Base-by-base conservation (phyloP, 2,888 invertebrate genomes). In the Laothoe populi region DNA sequence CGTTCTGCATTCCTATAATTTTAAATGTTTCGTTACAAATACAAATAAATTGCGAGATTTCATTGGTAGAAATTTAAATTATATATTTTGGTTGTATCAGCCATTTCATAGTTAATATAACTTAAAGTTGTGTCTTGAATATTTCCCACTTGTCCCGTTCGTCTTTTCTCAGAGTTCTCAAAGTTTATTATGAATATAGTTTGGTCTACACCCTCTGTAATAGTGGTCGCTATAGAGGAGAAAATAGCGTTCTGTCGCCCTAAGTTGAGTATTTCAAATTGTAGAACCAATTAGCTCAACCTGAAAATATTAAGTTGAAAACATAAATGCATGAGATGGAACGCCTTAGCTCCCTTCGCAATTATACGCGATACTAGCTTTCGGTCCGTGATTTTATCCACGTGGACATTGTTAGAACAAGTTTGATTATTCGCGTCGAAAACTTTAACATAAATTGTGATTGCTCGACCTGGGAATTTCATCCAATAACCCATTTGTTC, bases 111-210 rank as follows among this genome's bases (percentile, higher is more conserved):
- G 24, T 38, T 60, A 26, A 40, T 60, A 66, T 64, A 62, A 63
- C 68, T 73, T 64, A 66, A 68, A 64, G 66, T 65, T 73, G 62
- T 69, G 62, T 26, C 62, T 59, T 59, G 59, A 61, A 66, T 72
- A 75, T 75, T 77, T 70, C 71, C 70, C 71, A 64, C 62, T 68
- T 66, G 70, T 62, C 64, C 57, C 61, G 70, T 72, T 67, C 70
- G 69, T 74, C 75, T 71, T 73, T 77, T 72, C 66, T 57, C 67
- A 64, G 62, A 71, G 40, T 69, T 70, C 59, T 26, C 61, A 68
- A 74, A 77, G 67, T 77, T 73, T 71, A 65, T 77, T 77, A 77
- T 74, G 70, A 74, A 75, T 77, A 73, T 73, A 71, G 74, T 77
- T 74, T 62, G 62, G 53, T 40, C 31, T 26, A 31, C 44, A 35